Base-by-base conservation (phyloP, 1,140 invertebrate species). In the Diorhabda elongata region DNA sequence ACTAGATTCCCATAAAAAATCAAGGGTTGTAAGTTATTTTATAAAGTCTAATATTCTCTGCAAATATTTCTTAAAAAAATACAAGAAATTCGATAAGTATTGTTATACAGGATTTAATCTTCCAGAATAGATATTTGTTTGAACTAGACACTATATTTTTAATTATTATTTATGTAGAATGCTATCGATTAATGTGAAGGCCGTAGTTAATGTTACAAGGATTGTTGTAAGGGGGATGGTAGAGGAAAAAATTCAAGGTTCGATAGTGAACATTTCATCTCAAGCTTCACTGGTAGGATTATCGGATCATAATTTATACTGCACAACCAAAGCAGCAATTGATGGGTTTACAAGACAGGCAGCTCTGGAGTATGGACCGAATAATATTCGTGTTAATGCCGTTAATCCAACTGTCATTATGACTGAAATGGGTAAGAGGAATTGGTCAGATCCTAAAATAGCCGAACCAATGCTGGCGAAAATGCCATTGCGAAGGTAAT, bases 211-310 rank as follows among this genome's bases (percentile, higher is more conserved):
- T 79, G 86, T 97, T 4, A 91, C 91, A 4, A 94, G 95, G 84
- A 79, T 89, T 69, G 87, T 94, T 66, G 88, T 89, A 45, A 85
- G 86, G 74, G 82, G 87, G 74, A 90, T 95, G 88, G 86, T 93
- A 11, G 82, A 87, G 60, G 83, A 88, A 9, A 90, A 90, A 74
- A 81, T 81, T 59, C 84, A 85, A 60, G 92, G 94, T 57, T 84
- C 88, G 58, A 95, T 97, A 73, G 95, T 97, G 0, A 97, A 97
- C 78, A 79, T 97, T 7, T 97, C 95, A 1, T 96, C 93, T n/a
- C 88, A 93, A 77, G 91, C 90, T 7, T 83, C 87, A 0, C 75
- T 86, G 73, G 86, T 85, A 47, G 93, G 91, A 26, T 78, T 96
- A 5, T 78, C 82, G 52, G 88, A 93, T 73, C 94, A 96, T 80